Evolutionary conservation across 2,113 vertebrate species (phyloP).

Genomic region (Melanotaenia duboulayi): DNA sequence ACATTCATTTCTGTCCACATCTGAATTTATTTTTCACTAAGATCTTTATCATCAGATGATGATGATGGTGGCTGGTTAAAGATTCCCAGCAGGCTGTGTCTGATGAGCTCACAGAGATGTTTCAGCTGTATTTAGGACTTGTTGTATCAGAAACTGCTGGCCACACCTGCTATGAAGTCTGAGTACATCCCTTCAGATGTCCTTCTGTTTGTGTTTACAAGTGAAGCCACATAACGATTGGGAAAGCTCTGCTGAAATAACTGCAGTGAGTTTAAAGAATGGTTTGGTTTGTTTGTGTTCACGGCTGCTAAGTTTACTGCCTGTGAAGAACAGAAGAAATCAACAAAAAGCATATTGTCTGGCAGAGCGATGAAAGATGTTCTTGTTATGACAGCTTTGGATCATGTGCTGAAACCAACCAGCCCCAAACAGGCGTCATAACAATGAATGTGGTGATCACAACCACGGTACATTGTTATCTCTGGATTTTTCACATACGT

Average conservation of each 20-base stretch:
- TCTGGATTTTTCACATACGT: not conserved
- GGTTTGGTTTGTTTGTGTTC: slow-evolving; percentile 25
- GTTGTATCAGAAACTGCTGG: not conserved
- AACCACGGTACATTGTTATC: not conserved
- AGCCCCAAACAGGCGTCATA: not conserved
- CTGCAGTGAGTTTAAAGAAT: not conserved
- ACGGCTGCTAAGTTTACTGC: slow-evolving; percentile 10
- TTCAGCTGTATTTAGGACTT: too few species aligned
- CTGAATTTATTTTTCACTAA: too few species aligned
- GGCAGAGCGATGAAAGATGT: slow-evolving; percentile 15
- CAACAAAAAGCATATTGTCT: slow-evolving; percentile 1
- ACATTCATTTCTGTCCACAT: too few species aligned
- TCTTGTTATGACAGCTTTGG: slow-evolving; percentile 34
- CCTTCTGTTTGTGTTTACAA: not conserved
- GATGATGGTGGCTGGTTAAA: too few species aligned
- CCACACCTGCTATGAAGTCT: slow-evolving; percentile 53
- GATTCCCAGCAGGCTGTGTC: too few species aligned
- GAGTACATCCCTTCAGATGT: not conserved
- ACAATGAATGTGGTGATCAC: slow-evolving; percentile 23
- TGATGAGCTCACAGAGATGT: too few species aligned
- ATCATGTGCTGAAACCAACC: slow-evolving; percentile 15
- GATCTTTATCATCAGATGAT: too few species aligned
- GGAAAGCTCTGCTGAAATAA: not conserved
- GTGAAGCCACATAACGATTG: not conserved
- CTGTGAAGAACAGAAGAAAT: not conserved